Evolutionary conservation across 2,113 vertebrate genomes (phyloP).

Genomic region (Hemibagrus wyckioides): DNA sequence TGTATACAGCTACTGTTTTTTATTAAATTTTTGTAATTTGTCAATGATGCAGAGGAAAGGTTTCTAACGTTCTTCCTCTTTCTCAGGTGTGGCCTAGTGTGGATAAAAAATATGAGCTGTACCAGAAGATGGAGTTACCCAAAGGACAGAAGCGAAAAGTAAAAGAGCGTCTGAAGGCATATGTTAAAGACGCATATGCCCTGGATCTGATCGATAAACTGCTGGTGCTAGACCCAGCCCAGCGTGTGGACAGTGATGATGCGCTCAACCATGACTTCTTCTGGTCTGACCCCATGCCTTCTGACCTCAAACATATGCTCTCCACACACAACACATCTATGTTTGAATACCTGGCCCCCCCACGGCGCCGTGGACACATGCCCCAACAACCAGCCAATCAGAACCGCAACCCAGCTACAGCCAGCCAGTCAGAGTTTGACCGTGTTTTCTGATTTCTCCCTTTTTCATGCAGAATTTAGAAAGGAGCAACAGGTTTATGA

Average conservation of each 20-base stretch:
- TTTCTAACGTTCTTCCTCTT: background rate
- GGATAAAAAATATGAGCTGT: slow-evolving; percentile 94
- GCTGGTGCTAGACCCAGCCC: slow-evolving; percentile 91
- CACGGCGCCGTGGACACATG: slow-evolving; percentile 89
- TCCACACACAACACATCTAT: slow-evolving; percentile 98
- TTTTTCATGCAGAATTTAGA: background rate
- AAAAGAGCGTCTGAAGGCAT: slow-evolving; percentile 97
- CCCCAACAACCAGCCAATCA: slow-evolving; percentile 93
- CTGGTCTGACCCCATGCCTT: slow-evolving; percentile 99
- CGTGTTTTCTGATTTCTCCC: slow-evolving; percentile 82
- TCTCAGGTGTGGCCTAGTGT: slow-evolving; percentile 90
- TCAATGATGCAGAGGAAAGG: background rate
- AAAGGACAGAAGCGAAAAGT: slow-evolving; percentile 98
- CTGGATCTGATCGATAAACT: slow-evolving; percentile 95
- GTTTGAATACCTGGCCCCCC: slow-evolving; percentile 96
- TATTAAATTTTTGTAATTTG: background rate
- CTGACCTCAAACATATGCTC: slow-evolving; percentile 98
- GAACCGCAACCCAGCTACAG: slow-evolving; percentile 87
- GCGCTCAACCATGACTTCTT: slow-evolving; percentile 98
- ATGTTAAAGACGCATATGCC: slow-evolving; percentile 92
- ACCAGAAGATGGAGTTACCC: slow-evolving; percentile 94
- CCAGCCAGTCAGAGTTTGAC: slow-evolving; percentile 95
- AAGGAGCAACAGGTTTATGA: background rate
- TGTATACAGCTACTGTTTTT: background rate
- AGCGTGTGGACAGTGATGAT: slow-evolving; percentile 91